These are phyloP conservation scores for Pygathrix nemaeus DNA, from an alignment of 2,113 vertebrate genomes.

Conservation along the genomic window DNA sequence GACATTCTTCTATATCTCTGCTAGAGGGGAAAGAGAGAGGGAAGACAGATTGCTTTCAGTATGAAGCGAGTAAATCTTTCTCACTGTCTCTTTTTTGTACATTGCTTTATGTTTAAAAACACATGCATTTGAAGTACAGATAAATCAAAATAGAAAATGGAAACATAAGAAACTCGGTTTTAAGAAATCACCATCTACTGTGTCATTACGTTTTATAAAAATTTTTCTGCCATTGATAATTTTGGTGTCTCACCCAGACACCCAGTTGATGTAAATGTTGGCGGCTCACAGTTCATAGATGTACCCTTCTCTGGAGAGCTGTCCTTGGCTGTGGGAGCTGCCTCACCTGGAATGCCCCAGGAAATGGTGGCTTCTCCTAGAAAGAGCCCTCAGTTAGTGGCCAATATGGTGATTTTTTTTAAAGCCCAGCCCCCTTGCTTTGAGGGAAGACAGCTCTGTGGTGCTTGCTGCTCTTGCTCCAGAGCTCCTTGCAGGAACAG, in stretches of 20 bases:
- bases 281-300: not conserved
- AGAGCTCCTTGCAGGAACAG: not conserved
- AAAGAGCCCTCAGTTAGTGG: not conserved
- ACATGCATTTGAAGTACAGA: not conserved
- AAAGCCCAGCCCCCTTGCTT: not conserved
- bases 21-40: not conserved
- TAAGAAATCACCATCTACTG: not conserved
- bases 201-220: not conserved
- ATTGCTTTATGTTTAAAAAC: not conserved
- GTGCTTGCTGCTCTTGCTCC: too few species aligned
- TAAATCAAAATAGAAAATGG: not conserved
- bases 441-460: not conserved
- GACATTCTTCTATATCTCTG: not conserved
- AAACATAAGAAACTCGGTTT: not conserved
- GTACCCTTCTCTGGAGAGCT: not conserved
- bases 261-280: not conserved
- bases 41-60: not conserved
- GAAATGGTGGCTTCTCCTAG: not conserved
- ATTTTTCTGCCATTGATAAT: not conserved
- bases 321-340: not conserved
- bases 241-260: not conserved
- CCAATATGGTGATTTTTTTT: not conserved
- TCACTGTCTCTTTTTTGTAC: not conserved
- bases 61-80: not conserved
- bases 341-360: not conserved